Percentiles rank a stretch among this genome's conserved stretches.
These are phyloP conservation scores for Marcusenius ussheri DNA, from an alignment of 2,113 vertebrate genomes.

Conservation along the genomic window DNA sequence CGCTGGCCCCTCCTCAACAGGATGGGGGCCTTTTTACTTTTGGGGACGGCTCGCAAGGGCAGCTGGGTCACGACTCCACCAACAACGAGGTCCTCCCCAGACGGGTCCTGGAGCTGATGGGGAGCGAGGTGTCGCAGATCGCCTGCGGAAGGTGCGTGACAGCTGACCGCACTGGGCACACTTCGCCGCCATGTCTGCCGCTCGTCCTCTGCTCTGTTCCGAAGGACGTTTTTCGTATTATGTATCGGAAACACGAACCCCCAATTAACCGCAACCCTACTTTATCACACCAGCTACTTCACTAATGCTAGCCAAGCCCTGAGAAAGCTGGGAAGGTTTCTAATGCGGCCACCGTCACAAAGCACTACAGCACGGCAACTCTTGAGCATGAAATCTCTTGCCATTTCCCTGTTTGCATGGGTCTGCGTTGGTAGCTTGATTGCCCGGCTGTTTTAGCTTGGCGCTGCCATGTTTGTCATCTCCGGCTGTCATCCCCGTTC, in stretches of 20 bases:
- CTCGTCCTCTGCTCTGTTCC: background rate
- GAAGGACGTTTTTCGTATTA: background rate
- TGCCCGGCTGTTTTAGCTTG: background rate
- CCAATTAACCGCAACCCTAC: background rate
- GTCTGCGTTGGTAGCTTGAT: background rate
- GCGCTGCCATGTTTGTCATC: background rate
- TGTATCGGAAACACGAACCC: background rate
- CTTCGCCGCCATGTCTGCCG: no score
- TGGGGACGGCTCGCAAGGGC: conserved; percentile 74
- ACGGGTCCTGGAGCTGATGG: conserved; percentile 83
- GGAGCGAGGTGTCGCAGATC: conserved; percentile 83
- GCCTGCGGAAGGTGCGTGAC: conserved; percentile 73
- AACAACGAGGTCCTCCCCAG: conserved; percentile 78
- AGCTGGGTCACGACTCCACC: conserved; percentile 80
- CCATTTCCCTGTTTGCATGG: background rate
- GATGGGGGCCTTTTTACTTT: conserved; percentile 86
- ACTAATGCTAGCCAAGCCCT: background rate
- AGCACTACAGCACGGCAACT: background rate
- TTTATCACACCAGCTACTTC: background rate
- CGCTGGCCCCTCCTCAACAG: conserved; percentile 44
- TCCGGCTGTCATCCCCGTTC: background rate
- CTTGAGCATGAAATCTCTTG: background rate
- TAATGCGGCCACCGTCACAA: background rate
- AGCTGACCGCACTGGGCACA: background rate
- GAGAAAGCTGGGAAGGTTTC: background rate